A percentile compares a stretch with the other conserved stretches of the same genome.
phyloP scores from a whole-genome alignment of 2,888 invertebrate species.

The Sarcophaga subvicina region DNA sequence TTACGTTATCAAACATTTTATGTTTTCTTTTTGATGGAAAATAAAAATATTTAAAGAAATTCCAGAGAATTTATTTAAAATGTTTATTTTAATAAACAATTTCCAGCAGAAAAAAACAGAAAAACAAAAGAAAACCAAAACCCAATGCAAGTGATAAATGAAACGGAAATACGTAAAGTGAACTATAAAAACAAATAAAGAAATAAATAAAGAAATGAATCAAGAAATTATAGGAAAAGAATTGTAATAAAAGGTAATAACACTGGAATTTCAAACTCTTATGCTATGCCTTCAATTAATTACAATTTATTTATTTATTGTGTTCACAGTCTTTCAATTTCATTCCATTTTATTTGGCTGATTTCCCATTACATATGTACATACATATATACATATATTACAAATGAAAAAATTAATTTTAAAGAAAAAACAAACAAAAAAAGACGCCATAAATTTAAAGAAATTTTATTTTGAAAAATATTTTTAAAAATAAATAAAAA shows the following conservation, averaged over 20 bases:
- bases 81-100: background rate
- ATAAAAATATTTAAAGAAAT: background rate
- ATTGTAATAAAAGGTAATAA: too few species aligned
- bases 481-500: background rate
- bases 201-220: too few species aligned
- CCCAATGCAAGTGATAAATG: slow-evolving; percentile 47
- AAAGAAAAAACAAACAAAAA: background rate
- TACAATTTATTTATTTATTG: too few species aligned
- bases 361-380: background rate
- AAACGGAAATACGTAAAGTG: slow-evolving; percentile 46
- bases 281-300: too few species aligned
- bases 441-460: background rate
- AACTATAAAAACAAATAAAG: background rate
- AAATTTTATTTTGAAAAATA: background rate
- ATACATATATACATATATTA: too few species aligned
- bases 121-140: background rate
- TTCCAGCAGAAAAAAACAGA: slow-evolving; percentile 28
- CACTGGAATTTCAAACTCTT: too few species aligned
- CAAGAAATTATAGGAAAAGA: too few species aligned
- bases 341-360: background rate
- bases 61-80: too few species aligned
- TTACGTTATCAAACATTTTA: background rate
- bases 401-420: background rate
- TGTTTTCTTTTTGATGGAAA: background rate
- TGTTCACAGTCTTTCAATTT: too few species aligned